Evolutionary conservation across 2,888 invertebrate genomes (phyloP), one percentile per base, ranked within the genome.

Genomic region (Agrochola lota): DNA sequence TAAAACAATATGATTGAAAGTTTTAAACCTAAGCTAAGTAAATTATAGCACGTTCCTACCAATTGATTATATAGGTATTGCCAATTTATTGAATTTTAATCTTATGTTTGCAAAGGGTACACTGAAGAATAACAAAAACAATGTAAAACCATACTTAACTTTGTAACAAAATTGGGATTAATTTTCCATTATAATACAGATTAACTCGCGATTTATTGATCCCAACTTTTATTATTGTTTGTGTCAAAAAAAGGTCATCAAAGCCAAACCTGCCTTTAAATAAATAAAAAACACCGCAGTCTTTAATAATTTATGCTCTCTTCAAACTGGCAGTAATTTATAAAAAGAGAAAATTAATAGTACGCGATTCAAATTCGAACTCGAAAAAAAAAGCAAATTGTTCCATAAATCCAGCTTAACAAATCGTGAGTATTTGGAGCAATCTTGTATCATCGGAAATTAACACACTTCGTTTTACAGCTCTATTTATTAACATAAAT

Each of bases 391-490:
- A 55, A 43, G 52, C 75, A 35, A 26, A 49, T 64, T 11, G 20
- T 46, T 15, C 15, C 52, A 57, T 77, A 46, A 77, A 83, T 78
- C 20, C 40, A 71, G 57, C 62, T 20, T 62, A 66, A 23, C 57
- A 71, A 74, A 57, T 64, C 52, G 62, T 26, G 49, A 67, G 7
- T 59, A 80, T 80, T 84, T 68, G 30, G 60, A 68, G 55, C 59
- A 69, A 59, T 52, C 64, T 71, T 40, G 62, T 74, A 59, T 71
- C n/a, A 30, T 78, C 26, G 26, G 35, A 74, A 79, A 74, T 30
- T 59, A 85, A 57, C 69, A 74, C 63, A 76, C 46, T 75, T 66
- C 43, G 71, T 66, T 62, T 26, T n/a, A 84, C 26, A 64, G 23
- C 40, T 75, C 26, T 62, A 81, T 71, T 71, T 74, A 52, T 71